Evolutionary conservation across 2,797 vertebrate species (phyloP), one percentile per base, ranked within the genome.

Genomic region (Siniperca scherzeri): DNA sequence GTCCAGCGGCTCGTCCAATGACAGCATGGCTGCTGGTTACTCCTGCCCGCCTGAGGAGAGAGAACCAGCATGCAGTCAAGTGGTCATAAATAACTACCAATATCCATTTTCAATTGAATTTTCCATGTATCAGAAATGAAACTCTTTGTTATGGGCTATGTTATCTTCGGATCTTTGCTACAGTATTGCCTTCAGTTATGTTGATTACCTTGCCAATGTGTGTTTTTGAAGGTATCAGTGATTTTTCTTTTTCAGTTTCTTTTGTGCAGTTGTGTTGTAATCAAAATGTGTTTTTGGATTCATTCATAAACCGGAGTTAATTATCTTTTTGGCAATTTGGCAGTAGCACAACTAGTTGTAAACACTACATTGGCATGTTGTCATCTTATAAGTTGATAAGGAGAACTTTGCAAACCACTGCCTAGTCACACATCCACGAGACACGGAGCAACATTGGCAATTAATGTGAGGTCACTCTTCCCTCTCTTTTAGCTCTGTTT

Each of bases 1-100:
- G 93, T 99, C 98, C 65, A 99, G 94, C 2, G 98, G 98, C 91
- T 99, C 98, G 59, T 99, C 98, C 93, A 98, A 70, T 38, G 98
- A 98, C 90, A 98, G 95, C 98, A 99, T 99, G 94, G 89, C 81
- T 57, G 74, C 79, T 72, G 80, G 76, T 78, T 64, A 25, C 33
- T 82, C 74, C 77, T 78, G 70, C 55, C 67, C 80, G 74, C 78
- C 91, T 94, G 79, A 4, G 57, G 56, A 70, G 21, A 82, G n/a
- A 77, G 11, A 70, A 42, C 9, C 10, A 17, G 7, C 9, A 30
- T 22, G 44, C 10, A 30, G 12, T 42, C 44, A 60, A 10, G 21
- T 8, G 6, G 25, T 14, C 36, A 17, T 33, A 27, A 74, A 52
- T 2, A 38, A 42, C 27, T 1, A 12, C 59, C 30, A 59, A n/a